Percentiles rank a stretch among this genome's conserved stretches.
Conservation (phyloP, 2,888 invertebrate genomes). For the Priocnemis perturbator region DNA sequence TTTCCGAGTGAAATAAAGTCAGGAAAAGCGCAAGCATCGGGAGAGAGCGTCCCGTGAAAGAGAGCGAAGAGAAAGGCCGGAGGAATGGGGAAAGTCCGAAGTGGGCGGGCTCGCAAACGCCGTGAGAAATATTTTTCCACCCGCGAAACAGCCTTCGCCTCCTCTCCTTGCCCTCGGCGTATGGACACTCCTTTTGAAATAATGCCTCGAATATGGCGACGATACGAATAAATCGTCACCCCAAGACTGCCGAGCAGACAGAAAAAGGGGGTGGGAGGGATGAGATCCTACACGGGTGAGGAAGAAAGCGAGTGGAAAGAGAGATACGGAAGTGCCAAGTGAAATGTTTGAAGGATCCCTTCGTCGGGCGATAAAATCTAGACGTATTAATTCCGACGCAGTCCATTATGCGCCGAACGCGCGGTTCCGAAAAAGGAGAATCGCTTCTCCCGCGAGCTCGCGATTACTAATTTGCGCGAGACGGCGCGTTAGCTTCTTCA, state of each 20-base stretch:
- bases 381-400: too few species aligned
- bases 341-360: too few species aligned
- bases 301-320: too few species aligned
- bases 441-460: too few species aligned
- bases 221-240: constrained; percentile 51
- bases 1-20: constrained; percentile 64
- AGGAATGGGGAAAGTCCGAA: constrained; percentile 57
- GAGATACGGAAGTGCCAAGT: too few species aligned
- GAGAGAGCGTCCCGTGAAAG: constrained; percentile 52
- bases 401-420: too few species aligned
- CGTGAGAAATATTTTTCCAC: constrained; percentile 73
- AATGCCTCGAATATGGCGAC: constrained; percentile 57
- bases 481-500: too few species aligned
- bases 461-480: too few species aligned
- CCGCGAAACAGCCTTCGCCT: constrained; percentile 56
- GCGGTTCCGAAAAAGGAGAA: too few species aligned
- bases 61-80: constrained; percentile 32
- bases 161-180: constrained; percentile 36
- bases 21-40: constrained; percentile 56
- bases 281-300: not conserved
- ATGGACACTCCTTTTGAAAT: constrained; percentile 60
- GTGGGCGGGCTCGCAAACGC: constrained; percentile 62
- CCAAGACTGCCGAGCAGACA: constrained; percentile 16
- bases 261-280: constrained; percentile 17
- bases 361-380: too few species aligned